phyloP scores from a whole-genome alignment of 2,113 vertebrate genomes.

The Pelvicachromis taeniatus region DNA sequence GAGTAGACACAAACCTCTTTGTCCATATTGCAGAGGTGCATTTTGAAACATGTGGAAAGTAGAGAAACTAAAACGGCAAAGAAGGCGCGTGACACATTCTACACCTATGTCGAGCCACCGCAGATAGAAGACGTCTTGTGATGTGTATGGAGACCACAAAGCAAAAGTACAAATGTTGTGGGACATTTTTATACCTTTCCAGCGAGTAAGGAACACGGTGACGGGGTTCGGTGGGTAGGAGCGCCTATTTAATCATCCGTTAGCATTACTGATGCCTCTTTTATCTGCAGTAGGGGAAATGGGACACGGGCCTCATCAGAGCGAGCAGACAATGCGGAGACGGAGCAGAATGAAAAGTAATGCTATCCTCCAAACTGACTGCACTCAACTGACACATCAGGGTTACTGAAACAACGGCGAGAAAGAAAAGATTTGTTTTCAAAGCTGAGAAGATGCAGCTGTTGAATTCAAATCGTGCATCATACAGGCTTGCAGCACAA shows the following conservation, averaged over 20 bases:
- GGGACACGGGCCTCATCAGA: background rate
- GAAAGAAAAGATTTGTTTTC: background rate
- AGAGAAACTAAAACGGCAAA: slow-evolving; percentile 10
- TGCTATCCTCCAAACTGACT: background rate
- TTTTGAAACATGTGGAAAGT: slow-evolving; percentile 9
- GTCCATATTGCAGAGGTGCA: background rate
- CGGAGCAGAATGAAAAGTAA: slow-evolving; percentile 12
- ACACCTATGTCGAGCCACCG: background rate
- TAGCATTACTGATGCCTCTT: background rate
- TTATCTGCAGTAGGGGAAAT: background rate
- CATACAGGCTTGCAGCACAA: background rate
- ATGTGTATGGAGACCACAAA: background rate
- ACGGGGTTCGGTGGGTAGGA: background rate
- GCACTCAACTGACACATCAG: background rate
- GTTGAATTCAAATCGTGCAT: slow-evolving; percentile 20
- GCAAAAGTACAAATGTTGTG: background rate
- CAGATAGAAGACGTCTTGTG: background rate
- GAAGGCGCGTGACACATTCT: background rate
- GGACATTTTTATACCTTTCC: background rate
- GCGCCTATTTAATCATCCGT: slow-evolving; percentile 2
- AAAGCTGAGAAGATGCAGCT: background rate
- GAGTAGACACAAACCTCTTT: background rate
- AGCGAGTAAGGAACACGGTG: background rate
- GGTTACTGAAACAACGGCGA: background rate
- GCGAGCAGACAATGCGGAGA: background rate